A percentile compares a stretch with the other conserved stretches of the same genome.
Evolutionary conservation across 1,140 invertebrate species (phyloP).

Genomic region (Drosophila bifasciata): DNA sequence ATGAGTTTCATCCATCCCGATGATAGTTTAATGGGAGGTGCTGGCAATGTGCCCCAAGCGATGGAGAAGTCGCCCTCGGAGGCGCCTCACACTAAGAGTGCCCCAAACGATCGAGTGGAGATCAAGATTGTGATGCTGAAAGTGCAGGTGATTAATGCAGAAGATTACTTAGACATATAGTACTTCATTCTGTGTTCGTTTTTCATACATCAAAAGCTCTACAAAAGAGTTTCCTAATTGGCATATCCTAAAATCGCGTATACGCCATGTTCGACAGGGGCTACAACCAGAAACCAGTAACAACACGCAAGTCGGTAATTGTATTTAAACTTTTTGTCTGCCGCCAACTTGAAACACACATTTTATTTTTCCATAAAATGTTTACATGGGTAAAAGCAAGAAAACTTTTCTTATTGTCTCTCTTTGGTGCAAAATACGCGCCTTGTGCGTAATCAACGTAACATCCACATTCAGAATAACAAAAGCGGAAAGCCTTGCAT

Average conservation of each 20-base stretch:
- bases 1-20: conserved; percentile 79
- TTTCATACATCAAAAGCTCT: too few relatives aligned
- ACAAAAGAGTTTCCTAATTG: not conserved
- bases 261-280: conserved; percentile 15
- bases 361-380: conserved; percentile 48
- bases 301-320: conserved; percentile 31
- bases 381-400: conserved; percentile 23
- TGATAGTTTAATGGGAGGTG: conserved; percentile 44
- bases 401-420: conserved; percentile 43
- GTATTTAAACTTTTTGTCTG: conserved; percentile 21
- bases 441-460: conserved; percentile 65
- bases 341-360: conserved; percentile 40
- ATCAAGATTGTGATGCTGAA: conserved; percentile 74
- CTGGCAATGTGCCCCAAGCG: not conserved
- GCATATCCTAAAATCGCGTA: conserved; percentile 1
- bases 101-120: conserved; percentile 42
- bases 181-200: too few relatives aligned
- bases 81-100: conserved; percentile 1
- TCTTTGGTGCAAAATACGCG: conserved; percentile 39
- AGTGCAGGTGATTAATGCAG: conserved; percentile 65
- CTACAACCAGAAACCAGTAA: not conserved
- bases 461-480: conserved; percentile 6
- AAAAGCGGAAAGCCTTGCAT: not conserved
- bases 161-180: too few relatives aligned
- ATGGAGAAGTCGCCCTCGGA: not conserved